Base-by-base conservation (phyloP, 2,113 vertebrate genomes). In the Sialia sialis region DNA sequence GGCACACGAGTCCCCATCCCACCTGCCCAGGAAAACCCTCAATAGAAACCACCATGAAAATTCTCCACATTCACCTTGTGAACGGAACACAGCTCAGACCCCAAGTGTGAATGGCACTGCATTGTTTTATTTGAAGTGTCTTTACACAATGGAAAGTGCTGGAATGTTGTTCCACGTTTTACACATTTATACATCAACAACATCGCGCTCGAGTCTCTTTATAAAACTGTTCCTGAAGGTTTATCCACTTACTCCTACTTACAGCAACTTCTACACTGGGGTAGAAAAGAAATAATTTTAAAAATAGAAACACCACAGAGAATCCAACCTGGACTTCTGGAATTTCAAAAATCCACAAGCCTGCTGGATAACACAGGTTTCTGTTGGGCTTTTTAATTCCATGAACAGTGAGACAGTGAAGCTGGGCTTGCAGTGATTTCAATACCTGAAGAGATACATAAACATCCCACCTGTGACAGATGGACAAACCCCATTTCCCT, bases 91-190 rank as follows among this genome's bases (percentile, higher is more conserved):
- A 69, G 62, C 7, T 51, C 9, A 70, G n/a, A 54, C 32, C 26
- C 27, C 58, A 43, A 14, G 30, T 11, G 67, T 67, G 63, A 90
- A 88, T 95, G 96, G 94, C 94, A 95, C 94, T 78, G 94, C 74
- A 36, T 66, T 60, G 64, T 29, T 96, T 97, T 97, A 96, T 97
- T 97, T 44, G 22, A 83, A 87, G 82, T 85, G 91, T 97, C 90
- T 92, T 96, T 90, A 95, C 94, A 96, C 82, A 63, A 34, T 21
- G 90, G 41, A 52, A 72, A 87, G 90, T 93, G 93, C 70, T 78
- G 94, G 94, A 94, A 96, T 95, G 94, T 90, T 58, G 75, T 81
- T 94, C 43, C 3, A 97, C 82, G n/a, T 70, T 59, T 88, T 48
- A 91, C 87, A 95, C 82, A 5, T 94, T 83, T 82, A 66, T 44